Percentiles rank a stretch among this genome's conserved stretches.
Conservation (phyloP, 2,888 invertebrate species). For the Glaucopsyche alexis region DNA sequence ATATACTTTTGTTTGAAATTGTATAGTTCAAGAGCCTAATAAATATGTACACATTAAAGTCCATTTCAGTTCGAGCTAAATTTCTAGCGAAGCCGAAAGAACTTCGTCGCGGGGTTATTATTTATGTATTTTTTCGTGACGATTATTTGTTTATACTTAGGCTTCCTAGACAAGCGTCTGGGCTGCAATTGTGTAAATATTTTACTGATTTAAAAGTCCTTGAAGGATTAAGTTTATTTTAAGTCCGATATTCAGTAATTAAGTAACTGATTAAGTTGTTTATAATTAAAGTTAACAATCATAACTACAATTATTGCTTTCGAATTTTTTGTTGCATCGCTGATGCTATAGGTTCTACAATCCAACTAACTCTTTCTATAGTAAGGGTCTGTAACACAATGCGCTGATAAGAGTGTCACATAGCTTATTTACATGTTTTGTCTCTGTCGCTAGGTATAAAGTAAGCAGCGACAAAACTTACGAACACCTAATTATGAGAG, state of each 20-base stretch:
- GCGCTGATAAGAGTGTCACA: too few relatives aligned
- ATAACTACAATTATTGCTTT: too few relatives aligned
- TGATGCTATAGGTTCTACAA: too few relatives aligned
- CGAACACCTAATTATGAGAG: too few relatives aligned
- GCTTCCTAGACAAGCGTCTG: not conserved
- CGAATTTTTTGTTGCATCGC: too few relatives aligned
- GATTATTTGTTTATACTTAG: constrained; percentile 10
- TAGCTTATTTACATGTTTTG: too few relatives aligned
- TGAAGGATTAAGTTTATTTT: too few relatives aligned
- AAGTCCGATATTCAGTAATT: not conserved
- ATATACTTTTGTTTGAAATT: not conserved
- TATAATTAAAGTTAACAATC: too few relatives aligned
- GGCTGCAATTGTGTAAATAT: not conserved
- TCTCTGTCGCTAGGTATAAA: too few relatives aligned
- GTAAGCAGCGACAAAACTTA: too few relatives aligned
- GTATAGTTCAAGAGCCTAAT: constrained; percentile 24
- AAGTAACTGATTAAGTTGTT: not conserved
- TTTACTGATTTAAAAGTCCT: not conserved
- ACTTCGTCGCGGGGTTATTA: not conserved
- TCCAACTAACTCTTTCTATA: too few relatives aligned
- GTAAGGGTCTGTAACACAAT: too few relatives aligned
- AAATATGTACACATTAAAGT: constrained; percentile 28
- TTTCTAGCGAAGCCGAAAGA: constrained; percentile 15
- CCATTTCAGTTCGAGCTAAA: constrained; percentile 7
- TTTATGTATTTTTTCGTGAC: constrained; percentile 15